Conservation (phyloP, 92 coral and sea anemone species). For the Epizoanthus rinbou region DNA sequence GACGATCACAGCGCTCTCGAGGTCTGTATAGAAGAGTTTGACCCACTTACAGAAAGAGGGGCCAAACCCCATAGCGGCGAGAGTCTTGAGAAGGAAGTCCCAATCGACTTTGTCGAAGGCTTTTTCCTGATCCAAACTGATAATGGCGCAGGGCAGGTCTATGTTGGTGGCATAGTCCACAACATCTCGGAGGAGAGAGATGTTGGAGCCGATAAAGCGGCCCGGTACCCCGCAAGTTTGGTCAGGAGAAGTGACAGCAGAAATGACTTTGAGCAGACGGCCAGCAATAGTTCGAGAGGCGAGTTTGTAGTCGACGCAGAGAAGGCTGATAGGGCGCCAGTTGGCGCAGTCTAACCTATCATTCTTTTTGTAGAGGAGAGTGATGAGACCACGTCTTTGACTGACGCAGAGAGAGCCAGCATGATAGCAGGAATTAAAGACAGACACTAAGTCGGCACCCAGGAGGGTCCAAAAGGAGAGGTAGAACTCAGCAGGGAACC, state of each 20-base stretch:
- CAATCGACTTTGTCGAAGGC: constrained; percentile 56
- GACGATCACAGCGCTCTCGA: constrained; percentile 33
- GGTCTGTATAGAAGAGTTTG: background rate
- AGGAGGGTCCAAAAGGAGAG: background rate
- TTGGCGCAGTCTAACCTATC: constrained; percentile 31
- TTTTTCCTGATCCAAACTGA: constrained; percentile 59
- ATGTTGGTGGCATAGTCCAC: background rate
- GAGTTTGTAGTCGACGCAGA: constrained; percentile 52
- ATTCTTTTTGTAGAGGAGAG: constrained; percentile 19
- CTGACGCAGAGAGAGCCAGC: background rate
- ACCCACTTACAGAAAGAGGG: constrained; percentile 20
- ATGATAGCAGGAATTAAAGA: constrained; percentile 6
- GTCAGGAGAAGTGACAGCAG: constrained; percentile 50
- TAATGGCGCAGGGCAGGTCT: constrained; percentile 33
- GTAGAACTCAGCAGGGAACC: too few species aligned
- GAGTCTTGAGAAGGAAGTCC: constrained; percentile 5
- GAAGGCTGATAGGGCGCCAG: constrained; percentile 58
- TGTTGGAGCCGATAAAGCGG: constrained; percentile 51
- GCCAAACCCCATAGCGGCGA: constrained; percentile 7
- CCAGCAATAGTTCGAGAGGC: constrained; percentile 52
- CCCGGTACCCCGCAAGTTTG: constrained; percentile 62
- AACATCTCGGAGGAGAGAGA: constrained; percentile 33
- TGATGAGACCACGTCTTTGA: constrained; percentile 27
- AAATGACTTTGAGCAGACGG: constrained; percentile 47
- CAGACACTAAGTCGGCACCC: constrained; percentile 16